phyloP scores from a whole-genome alignment of 2,888 invertebrate species.

The Lottia gigantea region DNA sequence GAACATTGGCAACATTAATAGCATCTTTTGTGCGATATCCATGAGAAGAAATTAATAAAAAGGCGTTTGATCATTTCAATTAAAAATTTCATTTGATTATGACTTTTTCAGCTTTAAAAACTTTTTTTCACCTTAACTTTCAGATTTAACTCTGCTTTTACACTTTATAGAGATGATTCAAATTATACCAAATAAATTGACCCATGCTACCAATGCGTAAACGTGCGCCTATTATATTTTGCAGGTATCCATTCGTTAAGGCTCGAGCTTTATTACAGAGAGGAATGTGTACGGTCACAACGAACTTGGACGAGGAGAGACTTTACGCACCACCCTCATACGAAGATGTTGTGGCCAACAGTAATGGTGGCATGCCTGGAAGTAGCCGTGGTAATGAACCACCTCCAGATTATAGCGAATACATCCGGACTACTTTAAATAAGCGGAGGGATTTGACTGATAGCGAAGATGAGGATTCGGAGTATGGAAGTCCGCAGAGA shows the following conservation, averaged over 20 bases:
- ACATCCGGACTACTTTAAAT: not conserved
- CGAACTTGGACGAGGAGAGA: constrained; percentile 31
- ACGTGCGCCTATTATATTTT: no score
- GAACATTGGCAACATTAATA: no score
- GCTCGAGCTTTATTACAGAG: not conserved
- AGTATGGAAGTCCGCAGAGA: not conserved
- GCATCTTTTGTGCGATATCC: no score
- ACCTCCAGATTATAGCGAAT: constrained; percentile 26
- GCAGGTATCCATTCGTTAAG: constrained; percentile 13
- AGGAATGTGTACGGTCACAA: constrained; percentile 3
- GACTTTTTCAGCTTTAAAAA: no score
- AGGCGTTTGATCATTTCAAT: no score
- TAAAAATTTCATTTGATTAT: no score
- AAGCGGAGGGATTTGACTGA: not conserved
- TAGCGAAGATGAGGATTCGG: not conserved
- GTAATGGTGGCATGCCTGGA: not conserved
- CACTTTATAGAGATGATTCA: no score
- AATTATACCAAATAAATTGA: no score
- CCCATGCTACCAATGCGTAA: no score
- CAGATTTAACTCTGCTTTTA: no score
- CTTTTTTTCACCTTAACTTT: no score
- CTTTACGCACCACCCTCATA: constrained; percentile 50
- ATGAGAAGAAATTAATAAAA: no score
- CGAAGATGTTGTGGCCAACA: constrained; percentile 38
- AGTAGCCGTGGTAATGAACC: constrained; percentile 16